Conservation (phyloP, 1,140 invertebrate genomes). For the Cydia strobilella region DNA sequence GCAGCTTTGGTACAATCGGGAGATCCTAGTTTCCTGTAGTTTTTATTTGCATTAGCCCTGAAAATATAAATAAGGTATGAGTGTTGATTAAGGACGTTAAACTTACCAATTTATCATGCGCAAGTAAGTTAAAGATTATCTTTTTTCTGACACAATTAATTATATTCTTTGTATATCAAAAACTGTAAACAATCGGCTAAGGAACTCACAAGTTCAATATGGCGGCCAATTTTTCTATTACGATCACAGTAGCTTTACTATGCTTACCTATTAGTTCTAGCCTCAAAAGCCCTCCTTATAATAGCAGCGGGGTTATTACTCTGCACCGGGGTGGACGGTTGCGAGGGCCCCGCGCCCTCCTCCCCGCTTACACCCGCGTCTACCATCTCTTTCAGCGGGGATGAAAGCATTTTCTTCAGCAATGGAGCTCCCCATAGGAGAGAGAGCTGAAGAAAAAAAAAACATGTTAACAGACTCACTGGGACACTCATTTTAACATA, state of each 20-base stretch:
- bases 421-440: constrained; percentile 89
- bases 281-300: constrained; percentile 77
- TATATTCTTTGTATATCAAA: too few species aligned
- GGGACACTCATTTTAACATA: too few species aligned
- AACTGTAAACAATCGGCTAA: too few species aligned
- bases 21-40: constrained; percentile 87
- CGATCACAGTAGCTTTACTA: background rate
- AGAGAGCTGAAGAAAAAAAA: constrained; percentile 82
- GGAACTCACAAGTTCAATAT: too few species aligned
- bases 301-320: constrained; percentile 70
- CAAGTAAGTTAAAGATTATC: too few species aligned
- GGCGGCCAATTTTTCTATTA: too few species aligned
- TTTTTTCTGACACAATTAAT: too few species aligned
- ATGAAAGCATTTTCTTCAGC: constrained; percentile 68
- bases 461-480: too few species aligned
- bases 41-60: constrained; percentile 82
- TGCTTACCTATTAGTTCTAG: constrained; percentile 75
- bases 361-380: constrained; percentile 62
- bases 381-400: constrained; percentile 69
- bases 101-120: background rate
- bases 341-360: constrained; percentile 70
- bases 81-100: background rate
- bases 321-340: constrained; percentile 71
- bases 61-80: constrained; percentile 35
- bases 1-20: constrained; percentile 90